A percentile compares a stretch with the other conserved stretches of the same genome.
Conservation (phyloP, 2,888 invertebrate genomes). For the Calliphora vomitoria region DNA sequence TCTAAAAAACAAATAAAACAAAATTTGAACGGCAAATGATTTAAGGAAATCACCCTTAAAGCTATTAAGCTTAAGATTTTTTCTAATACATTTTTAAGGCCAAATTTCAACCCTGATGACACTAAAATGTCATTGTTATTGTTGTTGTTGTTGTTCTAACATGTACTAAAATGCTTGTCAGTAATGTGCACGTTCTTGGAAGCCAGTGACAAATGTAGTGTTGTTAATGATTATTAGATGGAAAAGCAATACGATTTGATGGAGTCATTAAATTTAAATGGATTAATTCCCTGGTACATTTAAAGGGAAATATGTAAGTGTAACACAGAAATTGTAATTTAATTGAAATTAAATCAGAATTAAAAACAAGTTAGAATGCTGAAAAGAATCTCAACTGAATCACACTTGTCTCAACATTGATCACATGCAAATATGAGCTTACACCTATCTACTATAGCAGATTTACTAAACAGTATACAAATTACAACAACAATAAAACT, state of each 20-base stretch:
- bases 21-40: constrained; percentile 21
- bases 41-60: constrained; percentile 62
- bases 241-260: constrained; percentile 42
- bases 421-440: too few species aligned
- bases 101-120: constrained; percentile 55
- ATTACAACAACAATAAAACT: too few species aligned
- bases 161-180: constrained; percentile 2
- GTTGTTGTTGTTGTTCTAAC: neutral
- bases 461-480: too few species aligned
- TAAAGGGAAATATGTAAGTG: neutral
- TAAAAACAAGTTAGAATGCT: neutral
- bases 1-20: neutral
- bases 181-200: neutral
- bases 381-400: too few species aligned
- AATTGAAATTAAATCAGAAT: constrained; percentile 41
- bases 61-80: constrained; percentile 42
- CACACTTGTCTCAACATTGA: too few species aligned
- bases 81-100: constrained; percentile 27
- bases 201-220: constrained; percentile 31
- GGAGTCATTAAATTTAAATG: constrained; percentile 55
- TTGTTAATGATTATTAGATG: constrained; percentile 50
- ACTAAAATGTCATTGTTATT: constrained; percentile 20
- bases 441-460: too few species aligned
- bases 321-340: constrained; percentile 35
- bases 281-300: neutral